These are phyloP conservation scores for Chauna torquata DNA, from an alignment of 2,113 vertebrate species.

Conservation along the genomic window DNA sequence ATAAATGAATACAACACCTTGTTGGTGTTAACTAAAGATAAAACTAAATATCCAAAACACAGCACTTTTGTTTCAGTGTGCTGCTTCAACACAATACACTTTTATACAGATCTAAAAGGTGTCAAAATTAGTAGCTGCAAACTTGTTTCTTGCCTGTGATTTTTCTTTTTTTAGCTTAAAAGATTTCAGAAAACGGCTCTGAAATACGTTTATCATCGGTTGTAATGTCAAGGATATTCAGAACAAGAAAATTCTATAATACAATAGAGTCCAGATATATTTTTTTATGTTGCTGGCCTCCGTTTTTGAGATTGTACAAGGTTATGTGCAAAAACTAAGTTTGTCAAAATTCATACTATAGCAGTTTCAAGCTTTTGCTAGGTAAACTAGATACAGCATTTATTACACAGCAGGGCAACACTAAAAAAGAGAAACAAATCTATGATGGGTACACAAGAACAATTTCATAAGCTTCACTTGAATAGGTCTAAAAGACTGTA, in stretches of 20 bases:
- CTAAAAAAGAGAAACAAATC: slow-evolving; percentile 87
- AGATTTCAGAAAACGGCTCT: slow-evolving; percentile 82
- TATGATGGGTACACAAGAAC: slow-evolving; percentile 89
- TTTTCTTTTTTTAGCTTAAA: slow-evolving; percentile 80
- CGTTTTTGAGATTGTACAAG: slow-evolving; percentile 87
- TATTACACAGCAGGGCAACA: slow-evolving; percentile 95
- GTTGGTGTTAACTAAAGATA: slow-evolving; percentile 82
- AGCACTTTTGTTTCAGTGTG: slow-evolving; percentile 77
- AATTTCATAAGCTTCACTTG: slow-evolving; percentile 88
- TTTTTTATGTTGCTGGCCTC: slow-evolving; percentile 80
- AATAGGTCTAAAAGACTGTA: slow-evolving; percentile 99
- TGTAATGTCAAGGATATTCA: slow-evolving; percentile 82
- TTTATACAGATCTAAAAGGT: slow-evolving; percentile 86
- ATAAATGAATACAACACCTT: slow-evolving; percentile 84
- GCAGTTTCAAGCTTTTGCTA: slow-evolving; percentile 90
- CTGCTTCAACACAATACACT: slow-evolving; percentile 87
- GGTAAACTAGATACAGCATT: slow-evolving; percentile 91
- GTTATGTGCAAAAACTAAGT: slow-evolving; percentile 92
- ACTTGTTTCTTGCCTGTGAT: slow-evolving; percentile 81
- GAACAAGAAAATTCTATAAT: slow-evolving; percentile 85
- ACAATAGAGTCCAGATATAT: slow-evolving; percentile 84
- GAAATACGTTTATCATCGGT: slow-evolving; percentile 80
- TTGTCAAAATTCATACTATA: slow-evolving; percentile 89
- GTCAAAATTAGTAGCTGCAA: slow-evolving; percentile 85
- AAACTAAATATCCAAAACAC: slow-evolving; percentile 84